Base-by-base conservation (phyloP, 2,888 invertebrate species). In the Neoascia interrupta region DNA sequence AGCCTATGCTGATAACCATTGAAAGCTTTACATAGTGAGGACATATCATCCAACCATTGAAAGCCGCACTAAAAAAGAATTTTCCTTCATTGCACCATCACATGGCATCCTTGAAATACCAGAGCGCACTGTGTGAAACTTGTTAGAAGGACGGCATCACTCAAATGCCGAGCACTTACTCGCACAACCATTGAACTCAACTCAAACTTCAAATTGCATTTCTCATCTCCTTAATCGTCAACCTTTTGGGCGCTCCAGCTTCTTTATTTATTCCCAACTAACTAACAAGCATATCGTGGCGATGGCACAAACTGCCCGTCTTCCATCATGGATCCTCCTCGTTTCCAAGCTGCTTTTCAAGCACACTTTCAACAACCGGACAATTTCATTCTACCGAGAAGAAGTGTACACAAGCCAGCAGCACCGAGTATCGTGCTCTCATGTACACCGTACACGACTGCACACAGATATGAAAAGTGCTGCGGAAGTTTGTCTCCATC, bases 201-300 rank as follows among this genome's bases (percentile, higher is more conserved):
- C 60, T 61, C 60, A 47, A 79, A 66, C 66, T 68, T 61, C 72
- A 79, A 73, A 79, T 60, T 68, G 73, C 79, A 68, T 79, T 79
- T 79, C 56, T 79, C 73, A 79, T 79, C 66, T 66, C 79, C 60
- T 73, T 79, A 73, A 79, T 79, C 66, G 79, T 68, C 79, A 66
- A 68, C 68, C 73, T 68, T 73, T 79, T 73, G 49, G 60, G 3
- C 31, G 8, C n/a, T 4, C 4, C 8, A 4, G 31, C 8, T n/a
- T 3, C 31, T 31, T 31, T 31, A 2, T 3, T 31, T 31, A 3
- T 31, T 31, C 31, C 31, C 49, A 68, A 68, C 54, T 41, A 19
- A 60, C 69, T 79, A 73, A 79, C 79, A 73, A 79, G 73, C 43
- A 72, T 64, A 60, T 23, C 49, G 49, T 49, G 43, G 45, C 54